A percentile compares a stretch with the other conserved stretches of the same genome.
Evolutionary conservation across 2,797 vertebrate species (phyloP).

Genomic region (Rhinogobio ventralis): DNA sequence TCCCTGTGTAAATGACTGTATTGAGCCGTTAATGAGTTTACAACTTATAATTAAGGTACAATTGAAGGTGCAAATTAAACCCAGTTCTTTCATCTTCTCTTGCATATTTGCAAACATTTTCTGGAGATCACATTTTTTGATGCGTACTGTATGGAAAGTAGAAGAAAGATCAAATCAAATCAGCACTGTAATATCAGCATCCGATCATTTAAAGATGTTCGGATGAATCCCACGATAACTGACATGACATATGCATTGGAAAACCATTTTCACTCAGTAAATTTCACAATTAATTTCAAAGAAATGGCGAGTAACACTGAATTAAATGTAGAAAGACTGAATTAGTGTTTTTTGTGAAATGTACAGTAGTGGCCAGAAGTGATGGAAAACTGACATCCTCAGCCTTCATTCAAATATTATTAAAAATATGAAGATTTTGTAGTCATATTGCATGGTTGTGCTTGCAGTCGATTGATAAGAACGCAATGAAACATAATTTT

Average conservation of each 20-base stretch:
- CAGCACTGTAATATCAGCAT: not conserved
- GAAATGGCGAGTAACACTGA: not conserved
- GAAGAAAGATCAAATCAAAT: too few species aligned
- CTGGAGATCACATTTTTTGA: not conserved
- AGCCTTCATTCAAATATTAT: too few species aligned
- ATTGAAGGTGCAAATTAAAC: not conserved
- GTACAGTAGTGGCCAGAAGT: too few species aligned
- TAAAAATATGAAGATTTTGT: too few species aligned
- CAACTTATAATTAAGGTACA: not conserved
- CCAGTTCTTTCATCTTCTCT: not conserved
- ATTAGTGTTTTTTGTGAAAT: too few species aligned
- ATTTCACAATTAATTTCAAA: not conserved
- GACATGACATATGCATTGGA: not conserved
- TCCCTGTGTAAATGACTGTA: not conserved
- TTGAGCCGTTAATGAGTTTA: slow-evolving; percentile 21
- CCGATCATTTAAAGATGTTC: not conserved
- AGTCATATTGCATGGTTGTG: too few species aligned
- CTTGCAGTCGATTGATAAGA: too few species aligned
- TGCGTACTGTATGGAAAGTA: not conserved
- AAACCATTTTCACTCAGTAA: not conserved
- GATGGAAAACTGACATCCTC: too few species aligned
- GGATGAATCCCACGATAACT: not conserved
- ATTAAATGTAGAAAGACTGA: not conserved
- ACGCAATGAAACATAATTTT: too few species aligned
- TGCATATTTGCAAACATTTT: not conserved